Percentiles rank a stretch among this genome's conserved stretches.
Evolutionary conservation across 2,888 invertebrate species (phyloP).

Genomic region (Hypselothyrea guttata): DNA sequence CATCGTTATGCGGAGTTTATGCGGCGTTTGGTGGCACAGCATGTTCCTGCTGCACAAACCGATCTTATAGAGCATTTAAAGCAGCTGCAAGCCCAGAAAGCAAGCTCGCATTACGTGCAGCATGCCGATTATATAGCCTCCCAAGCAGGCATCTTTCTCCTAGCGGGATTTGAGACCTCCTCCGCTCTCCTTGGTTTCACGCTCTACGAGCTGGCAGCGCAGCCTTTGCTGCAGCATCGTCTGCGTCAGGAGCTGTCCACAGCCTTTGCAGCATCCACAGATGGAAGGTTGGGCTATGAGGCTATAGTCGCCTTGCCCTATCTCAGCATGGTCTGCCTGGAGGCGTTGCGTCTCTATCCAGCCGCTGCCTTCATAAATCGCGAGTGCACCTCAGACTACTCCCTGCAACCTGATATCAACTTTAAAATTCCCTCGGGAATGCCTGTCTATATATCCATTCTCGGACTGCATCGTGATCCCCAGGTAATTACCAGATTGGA

Average conservation of each 20-base stretch:
- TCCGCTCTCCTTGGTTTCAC: conserved; percentile 82
- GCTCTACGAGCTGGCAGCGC: conserved; percentile 81
- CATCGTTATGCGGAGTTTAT: conserved; percentile 75
- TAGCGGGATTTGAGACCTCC: conserved; percentile 80
- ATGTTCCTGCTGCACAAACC: conserved; percentile 31
- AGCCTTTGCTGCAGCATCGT: conserved; percentile 79
- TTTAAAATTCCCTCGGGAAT: conserved; percentile 75
- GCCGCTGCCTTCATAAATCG: conserved; percentile 79
- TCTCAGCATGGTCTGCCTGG: conserved; percentile 81
- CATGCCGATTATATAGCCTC: conserved; percentile 75
- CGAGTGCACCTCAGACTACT: conserved; percentile 71
- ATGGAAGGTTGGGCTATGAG: conserved; percentile 76
- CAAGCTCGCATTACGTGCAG: conserved; percentile 48
- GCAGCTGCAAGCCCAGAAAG: conserved; percentile 67
- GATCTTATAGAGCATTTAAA: conserved; percentile 83
- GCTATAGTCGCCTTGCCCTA: conserved; percentile 79
- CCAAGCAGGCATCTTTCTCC: conserved; percentile 78
- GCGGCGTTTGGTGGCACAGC: conserved; percentile 64
- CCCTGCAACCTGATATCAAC: conserved; percentile 66
- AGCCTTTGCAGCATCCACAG: conserved; percentile 37
- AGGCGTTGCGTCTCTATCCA: conserved; percentile 80
- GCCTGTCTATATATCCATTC: conserved; percentile 79
- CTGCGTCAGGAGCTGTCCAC: conserved; percentile 80
- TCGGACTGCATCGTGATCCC: conserved; percentile 78
- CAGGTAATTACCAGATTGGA: conserved; percentile 54